Evolutionary conservation across 2,888 invertebrate species (phyloP).

Genomic region (Diloba caeruleocephala): DNA sequence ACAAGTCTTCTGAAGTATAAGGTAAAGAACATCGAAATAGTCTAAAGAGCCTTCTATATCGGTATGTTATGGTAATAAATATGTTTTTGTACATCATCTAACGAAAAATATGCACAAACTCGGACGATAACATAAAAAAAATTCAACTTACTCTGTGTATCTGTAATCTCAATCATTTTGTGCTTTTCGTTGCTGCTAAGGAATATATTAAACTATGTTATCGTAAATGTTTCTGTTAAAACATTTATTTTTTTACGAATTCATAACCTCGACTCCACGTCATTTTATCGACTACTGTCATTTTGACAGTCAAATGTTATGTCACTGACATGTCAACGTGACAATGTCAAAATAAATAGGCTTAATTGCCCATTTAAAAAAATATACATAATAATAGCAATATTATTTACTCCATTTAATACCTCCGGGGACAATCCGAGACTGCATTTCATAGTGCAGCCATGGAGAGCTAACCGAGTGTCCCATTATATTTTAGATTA

Average conservation of each 20-base stretch:
- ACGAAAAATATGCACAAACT: background rate
- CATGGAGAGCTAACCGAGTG: too few relatives aligned
- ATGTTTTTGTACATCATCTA: slow-evolving; percentile 4
- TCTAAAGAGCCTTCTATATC: background rate
- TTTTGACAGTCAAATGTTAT: too few relatives aligned
- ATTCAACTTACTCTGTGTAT: slow-evolving; percentile 93
- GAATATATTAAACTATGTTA: slow-evolving; percentile 31
- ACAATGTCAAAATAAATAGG: too few relatives aligned
- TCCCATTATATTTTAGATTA: too few relatives aligned
- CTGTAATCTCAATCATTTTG: slow-evolving; percentile 95
- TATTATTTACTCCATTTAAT: too few relatives aligned
- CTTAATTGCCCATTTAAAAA: too few relatives aligned
- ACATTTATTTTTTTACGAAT: slow-evolving; percentile 45
- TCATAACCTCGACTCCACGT: slow-evolving; percentile 57
- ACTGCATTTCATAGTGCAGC: too few relatives aligned
- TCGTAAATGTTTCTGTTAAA: slow-evolving; percentile 35
- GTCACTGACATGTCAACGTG: background rate
- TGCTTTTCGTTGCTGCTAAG: slow-evolving; percentile 40
- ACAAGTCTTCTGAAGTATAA: background rate
- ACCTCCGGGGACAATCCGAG: too few relatives aligned
- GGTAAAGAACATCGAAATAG: background rate
- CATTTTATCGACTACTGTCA: slow-evolving; percentile 38
- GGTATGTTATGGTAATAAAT: slow-evolving; percentile 4
- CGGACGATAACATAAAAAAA: slow-evolving; percentile 21
- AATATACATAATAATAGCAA: too few relatives aligned